These are phyloP conservation scores for Acanthiza pusilla DNA, from an alignment of 2,797 vertebrate species.

Conservation along the genomic window DNA sequence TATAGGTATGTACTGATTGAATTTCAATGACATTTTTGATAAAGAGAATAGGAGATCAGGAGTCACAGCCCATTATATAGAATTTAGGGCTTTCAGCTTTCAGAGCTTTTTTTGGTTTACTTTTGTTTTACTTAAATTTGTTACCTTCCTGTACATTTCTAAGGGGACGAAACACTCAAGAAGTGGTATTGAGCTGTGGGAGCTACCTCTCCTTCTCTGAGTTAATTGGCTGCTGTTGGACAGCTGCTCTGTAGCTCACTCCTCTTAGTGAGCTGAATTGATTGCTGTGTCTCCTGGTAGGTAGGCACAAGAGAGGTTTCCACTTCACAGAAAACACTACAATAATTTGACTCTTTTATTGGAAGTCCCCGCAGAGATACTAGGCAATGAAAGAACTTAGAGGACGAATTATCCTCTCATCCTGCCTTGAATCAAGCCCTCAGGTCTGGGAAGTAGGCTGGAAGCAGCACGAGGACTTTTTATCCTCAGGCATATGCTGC, in stretches of 20 bases:
- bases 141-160: not conserved
- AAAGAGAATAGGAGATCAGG: not conserved
- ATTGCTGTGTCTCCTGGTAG: not conserved
- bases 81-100: not conserved
- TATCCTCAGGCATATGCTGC: not conserved
- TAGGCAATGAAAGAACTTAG: not conserved
- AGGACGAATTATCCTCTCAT: constrained; percentile 2
- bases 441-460: not conserved
- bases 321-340: not conserved
- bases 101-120: not conserved
- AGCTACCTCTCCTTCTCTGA: not conserved
- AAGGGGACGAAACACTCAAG: not conserved
- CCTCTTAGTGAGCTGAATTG: not conserved
- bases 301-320: not conserved
- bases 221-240: not conserved
- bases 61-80: not conserved
- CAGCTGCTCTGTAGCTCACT: not conserved
- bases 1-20: not conserved
- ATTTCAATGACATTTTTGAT: not conserved
- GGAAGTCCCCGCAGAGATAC: not conserved
- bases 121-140: not conserved
- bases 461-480: not conserved
- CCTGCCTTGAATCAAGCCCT: not conserved
- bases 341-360: constrained; percentile 23
- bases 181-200: not conserved